Percentiles rank a stretch among this genome's conserved stretches.
These are phyloP conservation scores for Psilanteris sp. DNA, from an alignment of 1,140 invertebrate genomes.

Conservation along the genomic window DNA sequence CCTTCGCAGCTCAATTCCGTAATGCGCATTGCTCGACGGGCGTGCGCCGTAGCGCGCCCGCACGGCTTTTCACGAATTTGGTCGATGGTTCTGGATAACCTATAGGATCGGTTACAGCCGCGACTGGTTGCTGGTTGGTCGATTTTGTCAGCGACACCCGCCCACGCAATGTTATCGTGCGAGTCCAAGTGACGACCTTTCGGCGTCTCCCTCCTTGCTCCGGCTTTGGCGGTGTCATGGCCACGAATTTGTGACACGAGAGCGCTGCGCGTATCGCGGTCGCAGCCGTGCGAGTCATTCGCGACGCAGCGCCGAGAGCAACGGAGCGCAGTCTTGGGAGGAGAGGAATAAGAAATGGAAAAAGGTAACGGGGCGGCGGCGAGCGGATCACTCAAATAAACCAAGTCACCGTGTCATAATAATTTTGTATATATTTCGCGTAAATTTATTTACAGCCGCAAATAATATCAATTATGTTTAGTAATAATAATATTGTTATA, in stretches of 20 bases:
- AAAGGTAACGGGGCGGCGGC: no score
- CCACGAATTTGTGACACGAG: conserved; percentile 52
- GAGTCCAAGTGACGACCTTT: conserved; percentile 56
- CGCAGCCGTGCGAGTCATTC: conserved; percentile 10
- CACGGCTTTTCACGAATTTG: conserved; percentile 71
- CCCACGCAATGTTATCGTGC: conserved; percentile 73
- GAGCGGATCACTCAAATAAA: no score
- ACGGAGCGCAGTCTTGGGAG: no score
- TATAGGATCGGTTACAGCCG: conserved; percentile 76
- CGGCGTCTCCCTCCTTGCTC: conserved; percentile 25
- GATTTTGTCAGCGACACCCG: conserved; percentile 78
- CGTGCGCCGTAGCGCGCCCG: conserved; percentile 49
- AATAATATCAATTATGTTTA: conserved; percentile 76
- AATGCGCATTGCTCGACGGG: conserved; percentile 47
- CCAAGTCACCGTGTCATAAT: conserved; percentile 69
- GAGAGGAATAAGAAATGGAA: no score
- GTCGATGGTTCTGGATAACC: conserved; percentile 76
- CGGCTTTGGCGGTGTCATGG: conserved; percentile 46
- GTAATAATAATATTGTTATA: conserved; percentile 68
- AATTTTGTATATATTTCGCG: conserved; percentile 80
- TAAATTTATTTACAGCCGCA: conserved; percentile 79
- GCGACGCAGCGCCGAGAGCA: no score
- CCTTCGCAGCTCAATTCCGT: conserved; percentile 50
- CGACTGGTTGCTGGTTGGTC: conserved; percentile 71
- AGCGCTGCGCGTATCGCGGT: no score